Percentiles rank a stretch among this genome's conserved stretches.
These are phyloP conservation scores for Malurus splendens DNA, from an alignment of 2,797 vertebrate genomes.

Conservation along the genomic window DNA sequence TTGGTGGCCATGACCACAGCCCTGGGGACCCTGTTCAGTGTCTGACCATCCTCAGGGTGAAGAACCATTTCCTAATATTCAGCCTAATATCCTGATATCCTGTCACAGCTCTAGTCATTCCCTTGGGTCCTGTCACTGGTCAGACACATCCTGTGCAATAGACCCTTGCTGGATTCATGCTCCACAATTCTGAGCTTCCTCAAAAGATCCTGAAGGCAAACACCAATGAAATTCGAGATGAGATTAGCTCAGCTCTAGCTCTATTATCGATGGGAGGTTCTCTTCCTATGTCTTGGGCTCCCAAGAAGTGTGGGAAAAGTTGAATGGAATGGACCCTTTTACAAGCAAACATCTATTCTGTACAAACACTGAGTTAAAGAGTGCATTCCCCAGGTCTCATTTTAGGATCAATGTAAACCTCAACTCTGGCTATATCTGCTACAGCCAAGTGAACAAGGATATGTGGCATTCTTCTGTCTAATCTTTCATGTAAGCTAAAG, in stretches of 20 bases:
- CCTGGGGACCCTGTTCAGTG: not conserved
- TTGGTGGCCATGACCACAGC: not conserved
- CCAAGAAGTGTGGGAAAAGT: not conserved
- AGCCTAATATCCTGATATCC: not conserved
- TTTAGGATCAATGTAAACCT: not conserved
- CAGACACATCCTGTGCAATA: rapidly evolving
- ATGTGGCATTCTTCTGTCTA: not conserved
- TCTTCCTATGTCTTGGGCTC: not conserved
- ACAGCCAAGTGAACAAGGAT: not conserved
- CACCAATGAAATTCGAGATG: not conserved
- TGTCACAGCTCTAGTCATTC: not conserved
- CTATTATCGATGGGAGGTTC: not conserved
- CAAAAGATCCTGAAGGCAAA: not conserved
- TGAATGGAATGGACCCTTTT: not conserved
- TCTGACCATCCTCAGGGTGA: not conserved
- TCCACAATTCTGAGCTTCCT: not conserved
- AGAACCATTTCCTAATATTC: not conserved
- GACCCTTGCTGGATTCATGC: not conserved
- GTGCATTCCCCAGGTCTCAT: not conserved
- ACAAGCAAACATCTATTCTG: not conserved
- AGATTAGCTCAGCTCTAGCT: not conserved
- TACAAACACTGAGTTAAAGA: not conserved
- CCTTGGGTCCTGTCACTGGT: not conserved
- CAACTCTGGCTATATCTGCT: not conserved
- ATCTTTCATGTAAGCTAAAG: not conserved